Conservation (phyloP, 2,888 invertebrate genomes). For the Drosophila hamatofila region DNA sequence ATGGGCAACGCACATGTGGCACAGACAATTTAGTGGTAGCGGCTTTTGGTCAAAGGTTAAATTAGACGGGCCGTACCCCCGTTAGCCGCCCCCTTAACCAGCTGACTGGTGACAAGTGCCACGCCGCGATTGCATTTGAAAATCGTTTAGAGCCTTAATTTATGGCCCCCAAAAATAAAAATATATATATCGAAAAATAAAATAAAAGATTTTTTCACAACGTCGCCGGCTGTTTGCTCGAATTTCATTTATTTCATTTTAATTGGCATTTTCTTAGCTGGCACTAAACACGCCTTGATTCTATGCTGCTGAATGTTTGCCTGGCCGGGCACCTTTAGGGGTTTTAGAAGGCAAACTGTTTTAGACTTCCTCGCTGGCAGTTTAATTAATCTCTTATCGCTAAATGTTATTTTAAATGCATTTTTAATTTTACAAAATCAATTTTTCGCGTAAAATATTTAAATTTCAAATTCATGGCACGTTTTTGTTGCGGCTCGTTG, state of each 20-base stretch:
- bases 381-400: slow-evolving; percentile 79
- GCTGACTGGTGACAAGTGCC: slow-evolving; percentile 76
- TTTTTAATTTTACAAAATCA: slow-evolving; percentile 59
- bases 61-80: slow-evolving; percentile 60
- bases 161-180: slow-evolving; percentile 51
- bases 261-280: slow-evolving; percentile 68
- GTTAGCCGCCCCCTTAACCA: not conserved
- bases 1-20: slow-evolving; percentile 61
- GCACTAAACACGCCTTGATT: slow-evolving; percentile 71
- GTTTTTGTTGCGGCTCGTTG: slow-evolving; percentile 61
- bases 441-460: slow-evolving; percentile 62
- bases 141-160: slow-evolving; percentile 77
- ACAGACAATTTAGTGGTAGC: slow-evolving; percentile 64
- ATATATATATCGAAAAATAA: slow-evolving; percentile 17
- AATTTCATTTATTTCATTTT: slow-evolving; percentile 69
- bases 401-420: slow-evolving; percentile 67
- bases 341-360: slow-evolving; percentile 1
- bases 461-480: slow-evolving; percentile 64
- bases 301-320: slow-evolving; percentile 32
- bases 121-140: slow-evolving; percentile 55
- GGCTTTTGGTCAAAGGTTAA: slow-evolving; percentile 80
- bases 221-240: slow-evolving; percentile 45
- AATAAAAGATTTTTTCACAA: slow-evolving; percentile 1
- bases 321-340: slow-evolving; percentile 17
- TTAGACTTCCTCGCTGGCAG: slow-evolving; percentile 61